Evolutionary conservation across 2,888 invertebrate species (phyloP), one percentile per base, ranked within the genome.

Genomic region (Caenorhabditis uteleia): DNA sequence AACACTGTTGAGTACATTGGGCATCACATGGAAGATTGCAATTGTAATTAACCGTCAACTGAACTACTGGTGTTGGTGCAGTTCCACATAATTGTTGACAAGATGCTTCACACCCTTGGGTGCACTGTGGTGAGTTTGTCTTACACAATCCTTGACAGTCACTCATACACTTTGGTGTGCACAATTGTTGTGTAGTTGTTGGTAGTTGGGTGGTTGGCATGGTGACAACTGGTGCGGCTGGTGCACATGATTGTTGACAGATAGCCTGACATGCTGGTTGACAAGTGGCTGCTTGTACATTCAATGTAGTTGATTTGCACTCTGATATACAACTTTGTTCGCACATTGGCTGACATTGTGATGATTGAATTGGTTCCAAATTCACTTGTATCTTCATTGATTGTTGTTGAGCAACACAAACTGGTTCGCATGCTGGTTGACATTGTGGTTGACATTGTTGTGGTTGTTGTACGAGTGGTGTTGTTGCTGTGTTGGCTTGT

Each of bases 131-230:
- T 8, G 72, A 57, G 25, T 67, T 50, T 18, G 29, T 48, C 27
- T 69, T 69, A 51, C 72, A 72, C 43, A 72, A 47, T 44, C 51
- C 57, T 38, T 64, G 58, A 42, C 72, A 72, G 39, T 72, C 72
- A 26, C 46, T 46, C 53, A 68, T 66, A 46, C 72, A 72, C 40
- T 72, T 72, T 33, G 72, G 72, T 25, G 67, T 64, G 51, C 72
- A 72, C 12, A 58, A 36, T 27, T 62, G 62, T 10, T 47, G 36
- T 4, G 31, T 23, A 25, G 48, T 44, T 20, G 36, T 42, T 2
- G 38, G 20, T 10, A 44, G 39, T 26, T 38, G 26, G 2, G 62
- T n/a, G 3, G 56, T 29, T 40, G 55, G 31, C n/a, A n/a, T n/a
- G n/a, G n/a, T n/a, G n/a, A n/a, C n/a, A 21, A 21, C 36, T 14